Evolutionary conservation across 2,888 invertebrate genomes (phyloP), one percentile per base, ranked within the genome.

Genomic region (Agapostemon virescens): DNA sequence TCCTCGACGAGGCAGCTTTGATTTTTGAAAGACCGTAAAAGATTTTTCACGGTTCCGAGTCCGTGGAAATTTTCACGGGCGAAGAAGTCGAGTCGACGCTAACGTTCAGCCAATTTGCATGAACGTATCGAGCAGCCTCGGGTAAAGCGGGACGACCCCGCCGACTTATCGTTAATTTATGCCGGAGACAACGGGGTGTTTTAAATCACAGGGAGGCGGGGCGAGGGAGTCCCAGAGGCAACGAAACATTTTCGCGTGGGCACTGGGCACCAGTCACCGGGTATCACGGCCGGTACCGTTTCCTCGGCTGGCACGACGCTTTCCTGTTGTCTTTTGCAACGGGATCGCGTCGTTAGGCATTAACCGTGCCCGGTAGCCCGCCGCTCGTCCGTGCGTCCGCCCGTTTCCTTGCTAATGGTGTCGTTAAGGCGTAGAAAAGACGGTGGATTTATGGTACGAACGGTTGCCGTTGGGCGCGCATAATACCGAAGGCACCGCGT

Each of bases 251-350:
- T 84, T 83, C 85, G 84, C 84, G 88, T 71, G 66, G 73, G 73
- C 63, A 68, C 69, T 71, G 66, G 73, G 73, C 63, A 68, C 69
- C 84, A 81, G 81, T 84, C 82, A 64, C 33, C 20, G 42, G 66
- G 67, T 36, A 17, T 52, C 67, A 69, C 36, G 66, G 63, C 67
- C 77, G 85, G 89, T 88, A 84, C 88, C 88, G 81, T n/a, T 76
- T 84, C 80, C 84, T 83, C 83, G 83, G 82, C 88, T 88, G 86
- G 88, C 83, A 86, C 89, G 81, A 75, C 68, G 69, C 63, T 78
- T 79, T 70, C 67, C 81, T 20, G 63, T 69, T 82, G 86, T 77
- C 85, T 79, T 81, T 74, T 69, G 74, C 79, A 70, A 81, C 75
- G 81, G 79, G 81, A 85, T 81, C 82, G 45, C 79, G 79, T 78